Percentiles rank a stretch among this genome's conserved stretches.
phyloP scores from a whole-genome alignment of 1,140 invertebrate species.

The Calosoma granatense region DNA sequence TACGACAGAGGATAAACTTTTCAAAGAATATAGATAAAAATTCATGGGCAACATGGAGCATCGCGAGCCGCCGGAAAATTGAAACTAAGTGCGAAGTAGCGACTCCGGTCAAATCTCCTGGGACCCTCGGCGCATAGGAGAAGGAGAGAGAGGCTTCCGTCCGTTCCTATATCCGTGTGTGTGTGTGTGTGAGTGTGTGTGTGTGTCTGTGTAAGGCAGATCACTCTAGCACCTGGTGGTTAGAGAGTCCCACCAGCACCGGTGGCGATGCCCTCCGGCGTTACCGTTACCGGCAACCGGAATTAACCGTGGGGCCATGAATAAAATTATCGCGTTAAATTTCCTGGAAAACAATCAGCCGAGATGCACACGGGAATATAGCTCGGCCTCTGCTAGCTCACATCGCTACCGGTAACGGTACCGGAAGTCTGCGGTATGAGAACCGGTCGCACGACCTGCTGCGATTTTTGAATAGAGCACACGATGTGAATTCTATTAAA shows the following conservation, averaged over 20 bases:
- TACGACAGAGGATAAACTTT: not conserved
- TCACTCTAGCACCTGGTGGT: not conserved
- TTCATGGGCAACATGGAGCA: not conserved
- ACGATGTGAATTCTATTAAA: too few species aligned
- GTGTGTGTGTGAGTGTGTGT: too few species aligned
- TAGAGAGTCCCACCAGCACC: not conserved
- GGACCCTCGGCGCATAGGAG: not conserved
- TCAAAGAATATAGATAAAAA: conserved; percentile 9
- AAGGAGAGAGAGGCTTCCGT: not conserved
- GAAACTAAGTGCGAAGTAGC: not conserved
- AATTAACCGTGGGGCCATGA: conserved; percentile 1
- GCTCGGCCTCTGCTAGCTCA: not conserved
- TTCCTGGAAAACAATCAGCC: conserved; percentile 4
- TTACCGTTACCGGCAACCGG: not conserved
- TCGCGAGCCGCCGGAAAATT: not conserved
- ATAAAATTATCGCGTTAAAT: conserved; percentile 8
- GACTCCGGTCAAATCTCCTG: not conserved
- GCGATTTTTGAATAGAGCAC: too few species aligned
- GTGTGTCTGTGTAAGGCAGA: too few species aligned
- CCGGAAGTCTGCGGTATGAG: too few species aligned
- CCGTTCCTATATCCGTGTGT: too few species aligned
- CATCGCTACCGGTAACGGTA: not conserved
- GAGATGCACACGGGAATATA: not conserved
- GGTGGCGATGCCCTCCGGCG: not conserved
- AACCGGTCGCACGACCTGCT: too few species aligned